Evolutionary conservation across 1,140 invertebrate species (phyloP), one percentile per base, ranked within the genome.

Genomic region (Metopolophium dirhodum): DNA sequence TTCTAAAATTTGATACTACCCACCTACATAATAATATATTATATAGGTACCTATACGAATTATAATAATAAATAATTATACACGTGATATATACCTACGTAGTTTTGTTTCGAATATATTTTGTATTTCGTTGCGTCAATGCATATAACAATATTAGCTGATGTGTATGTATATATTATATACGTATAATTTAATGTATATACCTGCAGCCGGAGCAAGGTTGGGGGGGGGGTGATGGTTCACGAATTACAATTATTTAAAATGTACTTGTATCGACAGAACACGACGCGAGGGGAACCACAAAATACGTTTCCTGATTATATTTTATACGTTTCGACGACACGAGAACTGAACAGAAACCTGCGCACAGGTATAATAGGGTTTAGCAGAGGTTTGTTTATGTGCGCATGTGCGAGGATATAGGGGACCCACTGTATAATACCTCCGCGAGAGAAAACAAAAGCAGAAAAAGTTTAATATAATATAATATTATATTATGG

Each of bases 201-300:
- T 51, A 51, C 49, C 49, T 51, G 35, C 22, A 41, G 82, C 23
- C 22, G 7, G 35, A 3, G 41, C 35, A n/a, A 18, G 61, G 61
- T 68, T 14, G 61, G 61, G 61, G n/a, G n/a, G 14, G 61, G 61
- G 61, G n/a, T 77, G 14, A n/a, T 18, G 61, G n/a, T n/a, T 77
- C 61, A 77, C 30, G 30, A n/a, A 77, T 77, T n/a, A 77, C 61
- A 77, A 77, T 77, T 77, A 77, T 77, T 77, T 77, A 77, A 77
- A 77, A 77, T 18, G n/a, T 1, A 18, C 9, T 0, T 57, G 0
- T n/a, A 77, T 3, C 30, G n/a, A 68, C 18, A 18, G 0, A n/a
- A 77, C 14, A 77, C 30, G 30, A n/a, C 14, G 51, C 61, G n/a
- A 77, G n/a, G 61, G 14, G 61, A 77, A 77, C 61, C 61, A n/a